phyloP scores from a whole-genome alignment of 2,113 vertebrate genomes.

The Cavia aperea region DNA sequence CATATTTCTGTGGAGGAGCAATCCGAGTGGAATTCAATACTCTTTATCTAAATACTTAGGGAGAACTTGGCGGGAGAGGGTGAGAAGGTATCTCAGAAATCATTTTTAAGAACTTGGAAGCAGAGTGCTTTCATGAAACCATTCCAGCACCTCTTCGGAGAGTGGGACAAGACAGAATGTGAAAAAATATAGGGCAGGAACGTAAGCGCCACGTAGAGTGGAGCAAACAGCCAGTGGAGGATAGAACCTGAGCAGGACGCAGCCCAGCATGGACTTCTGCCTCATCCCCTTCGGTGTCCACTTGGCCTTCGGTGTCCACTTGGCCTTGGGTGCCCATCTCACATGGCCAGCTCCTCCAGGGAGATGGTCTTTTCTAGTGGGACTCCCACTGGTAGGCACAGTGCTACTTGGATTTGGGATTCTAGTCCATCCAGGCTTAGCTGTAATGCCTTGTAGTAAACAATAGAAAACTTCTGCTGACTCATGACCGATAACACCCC shows the following conservation, averaged over 20 bases:
- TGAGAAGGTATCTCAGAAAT: background rate
- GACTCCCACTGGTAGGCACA: background rate
- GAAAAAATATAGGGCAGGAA: background rate
- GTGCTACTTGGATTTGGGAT: background rate
- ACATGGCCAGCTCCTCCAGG: background rate
- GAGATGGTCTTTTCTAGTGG: background rate
- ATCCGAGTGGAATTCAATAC: background rate
- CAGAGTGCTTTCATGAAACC: background rate
- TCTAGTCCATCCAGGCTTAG: background rate
- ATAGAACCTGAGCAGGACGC: background rate
- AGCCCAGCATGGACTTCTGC: background rate
- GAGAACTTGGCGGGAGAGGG: background rate
- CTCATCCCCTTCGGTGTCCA: background rate
- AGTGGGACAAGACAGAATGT: background rate
- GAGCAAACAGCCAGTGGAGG: background rate
- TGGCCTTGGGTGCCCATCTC: background rate
- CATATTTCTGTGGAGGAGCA: background rate
- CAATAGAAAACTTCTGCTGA: background rate
- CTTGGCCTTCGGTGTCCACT: background rate
- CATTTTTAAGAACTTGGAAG: slow-evolving; percentile 1
- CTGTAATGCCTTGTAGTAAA: background rate
- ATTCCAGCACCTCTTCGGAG: background rate
- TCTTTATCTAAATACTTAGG: background rate
- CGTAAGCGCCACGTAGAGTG: background rate
- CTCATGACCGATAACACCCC: background rate